These are phyloP conservation scores for Eupsilia transversa DNA, from an alignment of 2,888 invertebrate species.

Conservation along the genomic window DNA sequence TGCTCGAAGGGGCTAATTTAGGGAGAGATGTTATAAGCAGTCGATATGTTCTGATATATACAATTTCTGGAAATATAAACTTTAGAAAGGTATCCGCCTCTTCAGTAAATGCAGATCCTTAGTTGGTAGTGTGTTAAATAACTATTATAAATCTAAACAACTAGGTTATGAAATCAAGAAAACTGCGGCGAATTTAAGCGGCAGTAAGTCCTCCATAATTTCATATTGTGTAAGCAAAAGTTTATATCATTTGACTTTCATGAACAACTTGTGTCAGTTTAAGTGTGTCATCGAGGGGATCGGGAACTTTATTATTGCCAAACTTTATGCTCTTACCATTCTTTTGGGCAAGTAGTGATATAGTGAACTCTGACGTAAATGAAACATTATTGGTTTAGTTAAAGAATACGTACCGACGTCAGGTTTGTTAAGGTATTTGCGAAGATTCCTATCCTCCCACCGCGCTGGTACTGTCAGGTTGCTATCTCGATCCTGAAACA, in stretches of 20 bases:
- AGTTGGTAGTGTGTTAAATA: background rate
- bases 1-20: background rate
- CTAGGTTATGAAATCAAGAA: background rate
- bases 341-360: background rate
- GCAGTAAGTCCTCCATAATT: constrained; percentile 15
- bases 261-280: constrained; percentile 25
- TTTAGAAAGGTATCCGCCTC: background rate
- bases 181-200: background rate
- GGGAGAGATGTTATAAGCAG: background rate
- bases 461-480: constrained; percentile 92
- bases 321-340: constrained; percentile 23
- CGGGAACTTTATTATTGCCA: constrained; percentile 23
- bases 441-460: constrained; percentile 92
- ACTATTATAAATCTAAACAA: background rate
- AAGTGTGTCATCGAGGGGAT: constrained; percentile 21
- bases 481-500: constrained; percentile 90
- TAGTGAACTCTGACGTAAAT: background rate
- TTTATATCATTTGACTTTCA: constrained; percentile 22
- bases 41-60: background rate
- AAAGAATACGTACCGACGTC: constrained; percentile 85
- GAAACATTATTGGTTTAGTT: background rate
- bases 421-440: constrained; percentile 91
- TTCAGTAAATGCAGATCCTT: background rate
- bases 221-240: constrained; percentile 35
- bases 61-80: background rate